Evolutionary conservation across 92 coral and sea anemone genomes (phyloP).

Genomic region (Desmophyllum pertusum): DNA sequence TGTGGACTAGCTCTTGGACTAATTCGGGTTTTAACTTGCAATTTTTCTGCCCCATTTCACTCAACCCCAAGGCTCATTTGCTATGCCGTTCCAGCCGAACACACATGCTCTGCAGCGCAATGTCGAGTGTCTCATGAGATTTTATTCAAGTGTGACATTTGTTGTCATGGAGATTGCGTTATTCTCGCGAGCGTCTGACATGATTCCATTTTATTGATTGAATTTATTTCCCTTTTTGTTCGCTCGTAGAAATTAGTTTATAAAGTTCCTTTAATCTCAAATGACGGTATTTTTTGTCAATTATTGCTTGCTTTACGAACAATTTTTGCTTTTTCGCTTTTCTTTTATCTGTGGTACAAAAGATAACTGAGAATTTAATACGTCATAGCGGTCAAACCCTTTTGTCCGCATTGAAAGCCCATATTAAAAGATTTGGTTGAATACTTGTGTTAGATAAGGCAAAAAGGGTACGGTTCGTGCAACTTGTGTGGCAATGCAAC

Average conservation of each 20-base stretch:
- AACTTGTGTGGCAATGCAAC: too few species aligned
- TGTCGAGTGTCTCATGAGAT: conserved; percentile 5
- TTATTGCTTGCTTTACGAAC: not conserved
- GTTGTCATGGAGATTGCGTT: conserved; percentile 40
- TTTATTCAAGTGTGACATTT: conserved; percentile 29
- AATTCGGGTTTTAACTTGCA: conserved; percentile 89
- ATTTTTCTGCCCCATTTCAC: conserved; percentile 90
- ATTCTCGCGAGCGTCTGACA: not conserved
- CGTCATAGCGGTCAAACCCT: not conserved
- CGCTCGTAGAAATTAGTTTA: not conserved
- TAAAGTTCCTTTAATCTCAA: not conserved
- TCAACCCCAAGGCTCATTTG: conserved; percentile 10
- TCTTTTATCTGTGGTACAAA: not conserved
- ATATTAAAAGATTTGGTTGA: not conserved
- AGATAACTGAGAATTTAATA: not conserved
- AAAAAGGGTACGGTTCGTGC: too few species aligned
- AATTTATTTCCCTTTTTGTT: not conserved
- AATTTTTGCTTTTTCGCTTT: not conserved
- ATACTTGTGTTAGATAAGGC: not conserved
- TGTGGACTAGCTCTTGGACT: conserved; percentile 88
- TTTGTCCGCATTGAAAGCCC: not conserved
- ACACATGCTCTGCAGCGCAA: conserved; percentile 1
- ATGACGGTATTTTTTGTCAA: not conserved
- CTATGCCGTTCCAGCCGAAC: conserved; percentile 21
- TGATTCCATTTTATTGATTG: not conserved